A percentile compares a stretch with the other conserved stretches of the same genome.
phyloP scores from a whole-genome alignment of 1,140 invertebrate species.

The Drosophila nigromelanica region DNA sequence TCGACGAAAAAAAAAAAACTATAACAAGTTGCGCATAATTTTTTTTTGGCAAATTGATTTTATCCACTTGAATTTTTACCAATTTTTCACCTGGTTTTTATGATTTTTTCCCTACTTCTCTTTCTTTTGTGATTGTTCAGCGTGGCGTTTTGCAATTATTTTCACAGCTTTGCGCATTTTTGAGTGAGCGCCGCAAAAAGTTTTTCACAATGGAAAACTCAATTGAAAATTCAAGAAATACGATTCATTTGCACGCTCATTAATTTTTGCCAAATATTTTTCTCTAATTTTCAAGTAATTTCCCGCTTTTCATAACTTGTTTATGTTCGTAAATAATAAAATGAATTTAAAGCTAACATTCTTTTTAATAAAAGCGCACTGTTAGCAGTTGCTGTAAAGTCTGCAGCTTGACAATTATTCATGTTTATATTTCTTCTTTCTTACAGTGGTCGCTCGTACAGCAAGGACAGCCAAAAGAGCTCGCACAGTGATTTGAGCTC shows the following conservation, averaged over 20 bases:
- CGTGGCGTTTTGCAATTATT: conserved; percentile 50
- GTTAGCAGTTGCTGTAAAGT: no score
- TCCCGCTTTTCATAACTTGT: background rate
- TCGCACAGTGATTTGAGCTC: conserved; percentile 82
- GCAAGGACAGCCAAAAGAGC: conserved; percentile 83
- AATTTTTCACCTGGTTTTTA: conserved; percentile 64
- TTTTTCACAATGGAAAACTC: conserved; percentile 19
- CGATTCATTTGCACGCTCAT: conserved; percentile 9
- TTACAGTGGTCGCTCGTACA: conserved; percentile 81
- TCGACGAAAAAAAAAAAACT: conserved; percentile 7
- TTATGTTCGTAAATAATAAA: background rate
- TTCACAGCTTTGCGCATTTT: conserved; percentile 65
- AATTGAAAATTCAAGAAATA: conserved; percentile 27
- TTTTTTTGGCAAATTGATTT: conserved; percentile 40
- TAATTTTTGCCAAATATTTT: conserved; percentile 29
- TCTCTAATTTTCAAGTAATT: conserved; percentile 11
- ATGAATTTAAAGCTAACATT: no score
- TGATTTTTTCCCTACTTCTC: conserved; percentile 17
- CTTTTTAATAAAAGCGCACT: background rate
- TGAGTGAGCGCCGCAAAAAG: background rate
- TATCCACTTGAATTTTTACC: conserved; percentile 59
- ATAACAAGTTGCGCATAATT: conserved; percentile 45
- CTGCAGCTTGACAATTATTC: conserved; percentile 16
- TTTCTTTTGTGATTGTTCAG: conserved; percentile 49
- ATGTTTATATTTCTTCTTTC: conserved; percentile 4